Conservation (phyloP, 2,113 vertebrate genomes). For the Pyxicephalus adspersus region DNA sequence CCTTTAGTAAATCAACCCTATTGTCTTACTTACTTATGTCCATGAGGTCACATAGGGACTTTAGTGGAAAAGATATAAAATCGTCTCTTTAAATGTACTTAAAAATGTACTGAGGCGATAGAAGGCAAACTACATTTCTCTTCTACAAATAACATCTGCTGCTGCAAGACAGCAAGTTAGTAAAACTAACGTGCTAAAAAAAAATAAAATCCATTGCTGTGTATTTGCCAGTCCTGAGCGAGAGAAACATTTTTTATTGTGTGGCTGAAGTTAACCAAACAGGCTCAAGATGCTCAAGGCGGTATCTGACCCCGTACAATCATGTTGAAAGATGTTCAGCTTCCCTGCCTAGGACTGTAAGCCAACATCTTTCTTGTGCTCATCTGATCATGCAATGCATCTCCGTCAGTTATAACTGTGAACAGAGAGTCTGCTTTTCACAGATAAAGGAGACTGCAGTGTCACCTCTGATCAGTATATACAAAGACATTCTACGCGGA, state of each 20-base stretch:
- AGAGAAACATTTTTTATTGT: slow-evolving; percentile 23
- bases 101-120: no score
- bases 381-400: slow-evolving; percentile 12
- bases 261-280: background rate
- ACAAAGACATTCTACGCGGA: background rate
- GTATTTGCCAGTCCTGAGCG: slow-evolving; percentile 1
- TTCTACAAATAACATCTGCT: background rate
- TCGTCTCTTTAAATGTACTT: no score
- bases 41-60: no score
- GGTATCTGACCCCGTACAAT: slow-evolving; percentile 27
- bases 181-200: slow-evolving; percentile 4
- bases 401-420: slow-evolving; percentile 21
- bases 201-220: background rate
- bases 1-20: no score
- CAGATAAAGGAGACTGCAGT: slow-evolving; percentile 11
- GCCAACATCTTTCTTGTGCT: slow-evolving; percentile 3
- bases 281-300: slow-evolving; percentile 24
- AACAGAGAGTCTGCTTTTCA: background rate
- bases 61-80: no score
- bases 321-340: slow-evolving; percentile 8
- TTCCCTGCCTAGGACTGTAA: slow-evolving; percentile 17
- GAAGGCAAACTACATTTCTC: background rate
- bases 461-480: slow-evolving; percentile 4
- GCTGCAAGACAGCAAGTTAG: slow-evolving; percentile 12
- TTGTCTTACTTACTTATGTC: no score